Conservation (phyloP, 53 echinoderm and acorn worm genomes). For the Henricia sp. region DNA sequence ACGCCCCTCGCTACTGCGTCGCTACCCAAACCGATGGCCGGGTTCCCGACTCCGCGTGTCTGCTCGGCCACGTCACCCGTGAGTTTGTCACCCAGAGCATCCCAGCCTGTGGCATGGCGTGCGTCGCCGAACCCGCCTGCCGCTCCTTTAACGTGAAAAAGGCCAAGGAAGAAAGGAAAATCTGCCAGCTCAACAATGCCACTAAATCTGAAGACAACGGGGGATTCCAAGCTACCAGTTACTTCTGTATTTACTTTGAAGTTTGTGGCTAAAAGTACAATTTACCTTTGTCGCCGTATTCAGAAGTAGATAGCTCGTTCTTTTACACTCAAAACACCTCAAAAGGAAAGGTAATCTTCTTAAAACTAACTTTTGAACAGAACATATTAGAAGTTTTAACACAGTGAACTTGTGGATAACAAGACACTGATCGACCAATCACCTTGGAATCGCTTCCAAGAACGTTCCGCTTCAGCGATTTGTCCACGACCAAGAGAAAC, state of each 20-base stretch:
- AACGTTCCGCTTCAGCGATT: background rate
- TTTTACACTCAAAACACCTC: no score
- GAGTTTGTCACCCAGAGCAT: constrained; percentile 6
- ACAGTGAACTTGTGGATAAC: no score
- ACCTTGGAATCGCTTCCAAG: constrained; percentile 7
- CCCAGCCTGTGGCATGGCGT: constrained; percentile 9
- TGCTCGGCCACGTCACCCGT: constrained; percentile 29
- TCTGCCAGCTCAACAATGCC: constrained; percentile 32
- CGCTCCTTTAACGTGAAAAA: constrained; percentile 29
- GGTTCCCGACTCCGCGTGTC: background rate
- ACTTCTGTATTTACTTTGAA: constrained; percentile 28
- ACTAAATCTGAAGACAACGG: constrained; percentile 8
- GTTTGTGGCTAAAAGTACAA: no score
- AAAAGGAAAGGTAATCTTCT: no score
- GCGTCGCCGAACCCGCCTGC: constrained; percentile 4
- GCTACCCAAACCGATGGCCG: background rate
- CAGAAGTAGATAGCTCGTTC: no score
- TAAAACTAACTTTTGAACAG: no score
- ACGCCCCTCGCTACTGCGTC: constrained; percentile 25
- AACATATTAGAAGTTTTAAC: no score
- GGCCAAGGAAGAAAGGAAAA: background rate
- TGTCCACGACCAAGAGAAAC: no score
- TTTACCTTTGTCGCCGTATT: no score
- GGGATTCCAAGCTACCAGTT: background rate
- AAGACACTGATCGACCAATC: no score